These are phyloP conservation scores for Amblyjoppa proteus DNA, from an alignment of 2,888 invertebrate genomes.

Conservation along the genomic window DNA sequence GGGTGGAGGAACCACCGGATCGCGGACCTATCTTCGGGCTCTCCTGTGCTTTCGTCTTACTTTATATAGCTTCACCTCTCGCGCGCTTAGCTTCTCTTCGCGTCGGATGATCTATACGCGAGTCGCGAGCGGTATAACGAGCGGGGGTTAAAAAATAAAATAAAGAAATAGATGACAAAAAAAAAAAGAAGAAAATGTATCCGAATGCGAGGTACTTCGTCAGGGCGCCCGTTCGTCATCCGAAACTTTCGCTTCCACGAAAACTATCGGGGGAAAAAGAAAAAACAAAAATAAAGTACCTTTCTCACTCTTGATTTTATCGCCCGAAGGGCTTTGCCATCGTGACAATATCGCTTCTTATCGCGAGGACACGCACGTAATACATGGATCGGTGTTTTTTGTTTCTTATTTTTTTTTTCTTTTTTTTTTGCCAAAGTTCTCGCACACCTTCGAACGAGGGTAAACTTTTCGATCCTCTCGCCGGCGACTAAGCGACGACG, in stretches of 20 bases:
- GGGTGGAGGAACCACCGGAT: background rate
- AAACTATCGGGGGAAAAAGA: no score
- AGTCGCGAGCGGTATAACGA: no score
- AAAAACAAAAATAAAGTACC: no score
- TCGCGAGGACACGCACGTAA: background rate
- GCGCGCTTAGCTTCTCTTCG: background rate
- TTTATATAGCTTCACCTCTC: background rate
- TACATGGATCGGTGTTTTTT: background rate
- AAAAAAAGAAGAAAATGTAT: no score
- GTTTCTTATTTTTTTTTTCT: background rate
- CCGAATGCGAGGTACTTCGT: no score
- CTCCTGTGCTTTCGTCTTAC: background rate
- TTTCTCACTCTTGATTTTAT: no score
- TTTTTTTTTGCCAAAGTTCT: conserved; percentile 35
- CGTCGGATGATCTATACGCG: background rate
- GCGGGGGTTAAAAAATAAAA: no score
- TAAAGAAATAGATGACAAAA: no score
- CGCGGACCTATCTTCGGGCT: background rate
- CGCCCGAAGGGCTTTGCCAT: no score
- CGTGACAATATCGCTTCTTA: background rate
- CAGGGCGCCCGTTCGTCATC: no score
- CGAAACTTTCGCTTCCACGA: no score
- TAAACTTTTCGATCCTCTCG: conserved; percentile 57
- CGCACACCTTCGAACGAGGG: conserved; percentile 29
- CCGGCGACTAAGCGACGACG: background rate